Evolutionary conservation across 2,888 invertebrate species (phyloP).

Genomic region (Acleris sparsana): DNA sequence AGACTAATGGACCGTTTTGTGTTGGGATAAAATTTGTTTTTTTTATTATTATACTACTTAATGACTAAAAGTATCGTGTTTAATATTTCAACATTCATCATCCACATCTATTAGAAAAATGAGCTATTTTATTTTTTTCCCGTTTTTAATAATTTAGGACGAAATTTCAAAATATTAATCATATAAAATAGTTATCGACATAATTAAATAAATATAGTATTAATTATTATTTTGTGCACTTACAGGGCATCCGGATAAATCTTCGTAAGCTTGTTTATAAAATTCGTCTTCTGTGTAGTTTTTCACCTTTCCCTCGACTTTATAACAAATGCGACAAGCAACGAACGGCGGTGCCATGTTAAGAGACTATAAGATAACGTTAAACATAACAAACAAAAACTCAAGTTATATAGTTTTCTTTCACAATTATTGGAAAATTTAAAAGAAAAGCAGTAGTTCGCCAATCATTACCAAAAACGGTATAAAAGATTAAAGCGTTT

Average conservation of each 20-base stretch:
- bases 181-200: too few species aligned
- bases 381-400: too few species aligned
- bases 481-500: background rate
- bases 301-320: conserved; percentile 27
- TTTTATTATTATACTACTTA: too few species aligned
- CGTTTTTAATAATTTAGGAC: too few species aligned
- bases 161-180: background rate
- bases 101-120: too few species aligned
- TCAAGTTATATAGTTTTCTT: too few species aligned
- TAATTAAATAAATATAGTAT: background rate
- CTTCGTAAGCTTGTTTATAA: conserved; percentile 4
- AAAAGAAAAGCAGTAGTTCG: background rate
- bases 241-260: conserved; percentile 7
- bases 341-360: conserved; percentile 27
- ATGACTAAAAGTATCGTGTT: too few species aligned
- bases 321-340: conserved; percentile 29
- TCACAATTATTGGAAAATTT: background rate
- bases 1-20: too few species aligned
- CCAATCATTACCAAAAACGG: background rate
- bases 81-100: background rate
- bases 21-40: too few species aligned
- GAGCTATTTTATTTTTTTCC: too few species aligned
- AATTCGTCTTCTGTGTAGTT: conserved; percentile 10
- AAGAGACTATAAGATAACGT: too few species aligned
- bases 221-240: background rate